These are phyloP conservation scores for Cephalotes varians DNA, from an alignment of 2,888 invertebrate genomes.

Conservation along the genomic window DNA sequence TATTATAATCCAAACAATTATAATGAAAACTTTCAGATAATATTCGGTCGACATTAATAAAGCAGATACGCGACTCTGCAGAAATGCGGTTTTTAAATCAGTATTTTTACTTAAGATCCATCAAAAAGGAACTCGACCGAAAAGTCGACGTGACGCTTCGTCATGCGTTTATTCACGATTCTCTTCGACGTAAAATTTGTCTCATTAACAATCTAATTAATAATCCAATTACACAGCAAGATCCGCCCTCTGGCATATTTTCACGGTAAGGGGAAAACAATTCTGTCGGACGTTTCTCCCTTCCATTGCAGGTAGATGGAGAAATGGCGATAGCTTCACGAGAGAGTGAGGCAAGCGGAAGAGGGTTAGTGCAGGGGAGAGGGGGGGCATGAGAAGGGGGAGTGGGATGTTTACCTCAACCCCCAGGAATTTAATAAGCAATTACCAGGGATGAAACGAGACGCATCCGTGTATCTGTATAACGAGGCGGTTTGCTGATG, in stretches of 20 bases:
- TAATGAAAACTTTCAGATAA: constrained; percentile 25
- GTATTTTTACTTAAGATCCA: constrained; percentile 30
- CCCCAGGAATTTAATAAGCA: constrained; percentile 83
- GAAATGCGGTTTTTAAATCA: background rate
- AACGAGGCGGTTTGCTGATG: constrained; percentile 68
- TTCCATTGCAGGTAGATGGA: constrained; percentile 70
- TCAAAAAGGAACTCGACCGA: constrained; percentile 15
- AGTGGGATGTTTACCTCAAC: constrained; percentile 68
- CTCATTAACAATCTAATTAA: constrained; percentile 85
- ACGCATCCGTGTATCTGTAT: constrained; percentile 82
- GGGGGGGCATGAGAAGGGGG: constrained; percentile 41
- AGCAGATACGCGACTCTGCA: constrained; percentile 20
- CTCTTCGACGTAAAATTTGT: constrained; percentile 80
- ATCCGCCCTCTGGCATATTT: constrained; percentile 80
- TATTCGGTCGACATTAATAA: constrained; percentile 7
- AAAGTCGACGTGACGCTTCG: constrained; percentile 31
- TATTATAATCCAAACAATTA: background rate
- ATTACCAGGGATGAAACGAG: constrained; percentile 83
- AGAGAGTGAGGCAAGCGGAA: constrained; percentile 46
- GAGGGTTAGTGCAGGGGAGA: constrained; percentile 30
- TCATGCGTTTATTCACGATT: constrained; percentile 43
- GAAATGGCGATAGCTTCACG: constrained; percentile 63
- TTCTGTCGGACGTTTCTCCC: constrained; percentile 75
- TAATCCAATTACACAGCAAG: constrained; percentile 84
- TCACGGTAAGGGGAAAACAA: constrained; percentile 83